A percentile compares a stretch with the other conserved stretches of the same genome.
Evolutionary conservation across 2,113 vertebrate genomes (phyloP).

Genomic region (Copsychus sechellarum): DNA sequence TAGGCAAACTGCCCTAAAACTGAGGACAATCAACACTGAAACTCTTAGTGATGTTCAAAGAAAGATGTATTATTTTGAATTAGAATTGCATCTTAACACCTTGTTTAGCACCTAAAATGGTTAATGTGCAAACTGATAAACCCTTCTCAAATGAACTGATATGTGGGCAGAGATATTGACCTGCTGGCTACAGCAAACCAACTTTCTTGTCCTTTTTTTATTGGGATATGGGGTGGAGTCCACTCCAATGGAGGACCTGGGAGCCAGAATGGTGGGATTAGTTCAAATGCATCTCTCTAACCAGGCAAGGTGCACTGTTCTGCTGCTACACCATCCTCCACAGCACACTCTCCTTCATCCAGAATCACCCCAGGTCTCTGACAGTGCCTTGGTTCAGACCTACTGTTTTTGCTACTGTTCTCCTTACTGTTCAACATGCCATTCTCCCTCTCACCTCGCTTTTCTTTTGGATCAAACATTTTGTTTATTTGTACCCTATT

Average conservation of each 20-base stretch:
- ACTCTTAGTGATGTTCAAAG: not conserved
- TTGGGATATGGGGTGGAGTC: fast-evolving
- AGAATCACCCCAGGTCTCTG: not conserved
- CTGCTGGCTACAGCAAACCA: not conserved
- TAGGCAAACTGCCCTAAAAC: not conserved
- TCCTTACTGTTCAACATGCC: not conserved
- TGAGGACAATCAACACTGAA: not conserved
- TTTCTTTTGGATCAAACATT: not conserved
- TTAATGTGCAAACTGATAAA: not conserved
- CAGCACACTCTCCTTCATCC: not conserved
- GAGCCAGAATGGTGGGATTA: not conserved
- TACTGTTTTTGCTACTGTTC: not conserved
- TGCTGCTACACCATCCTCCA: not conserved
- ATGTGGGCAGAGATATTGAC: not conserved
- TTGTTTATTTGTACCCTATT: not conserved
- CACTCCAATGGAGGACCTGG: not conserved
- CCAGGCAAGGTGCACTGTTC: fast-evolving
- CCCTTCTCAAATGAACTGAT: not conserved
- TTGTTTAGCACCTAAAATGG: not conserved
- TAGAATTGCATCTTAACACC: not conserved
- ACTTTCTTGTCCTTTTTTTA: not conserved
- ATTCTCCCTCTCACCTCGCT: not conserved
- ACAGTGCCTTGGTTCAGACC: not conserved
- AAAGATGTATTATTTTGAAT: not conserved
- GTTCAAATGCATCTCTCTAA: not conserved